A percentile compares a stretch with the other conserved stretches of the same genome.
phyloP scores from a whole-genome alignment of 1,140 invertebrate species.

The Parasteatoda tepidariorum region DNA sequence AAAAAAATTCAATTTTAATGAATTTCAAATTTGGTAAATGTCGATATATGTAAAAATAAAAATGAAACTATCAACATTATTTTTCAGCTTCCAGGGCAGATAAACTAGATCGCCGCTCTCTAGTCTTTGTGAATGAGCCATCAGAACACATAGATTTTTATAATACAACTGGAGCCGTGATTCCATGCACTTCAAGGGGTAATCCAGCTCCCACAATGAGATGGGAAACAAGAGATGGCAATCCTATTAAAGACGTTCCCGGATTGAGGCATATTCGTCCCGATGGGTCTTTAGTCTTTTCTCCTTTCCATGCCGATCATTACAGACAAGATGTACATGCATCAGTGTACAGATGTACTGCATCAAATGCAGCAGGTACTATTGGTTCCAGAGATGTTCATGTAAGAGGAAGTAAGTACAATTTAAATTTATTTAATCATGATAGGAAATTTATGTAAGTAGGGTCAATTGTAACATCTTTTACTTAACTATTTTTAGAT shows the following conservation, averaged over 20 bases:
- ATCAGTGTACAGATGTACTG: constrained; percentile 81
- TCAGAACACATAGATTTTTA: constrained; percentile 91
- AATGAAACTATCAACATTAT: neutral
- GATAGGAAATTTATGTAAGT: too few relatives aligned
- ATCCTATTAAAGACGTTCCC: constrained; percentile 73
- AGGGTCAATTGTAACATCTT: too few relatives aligned
- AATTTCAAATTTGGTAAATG: neutral
- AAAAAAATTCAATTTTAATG: too few relatives aligned
- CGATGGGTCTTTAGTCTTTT: constrained; percentile 69
- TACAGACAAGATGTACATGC: constrained; percentile 73
- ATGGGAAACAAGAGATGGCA: constrained; percentile 75
- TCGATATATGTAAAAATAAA: neutral
- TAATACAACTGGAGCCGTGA: constrained; percentile 90
- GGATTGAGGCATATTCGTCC: constrained; percentile 78
- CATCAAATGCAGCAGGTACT: constrained; percentile 86
- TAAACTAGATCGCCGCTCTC: constrained; percentile 66
- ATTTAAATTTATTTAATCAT: neutral
- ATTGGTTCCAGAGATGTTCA: constrained; percentile 93
- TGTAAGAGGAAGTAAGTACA: constrained; percentile 87
- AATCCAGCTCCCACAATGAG: constrained; percentile 85
- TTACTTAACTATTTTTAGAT: too few relatives aligned
- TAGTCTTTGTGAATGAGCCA: constrained; percentile 91
- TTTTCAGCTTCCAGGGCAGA: constrained; percentile 69
- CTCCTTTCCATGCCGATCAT: constrained; percentile 65
- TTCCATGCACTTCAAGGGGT: constrained; percentile 91